Evolutionary conservation across 2,888 invertebrate species (phyloP), one percentile per base, ranked within the genome.

Genomic region (Zaprionus bogoriensis): DNA sequence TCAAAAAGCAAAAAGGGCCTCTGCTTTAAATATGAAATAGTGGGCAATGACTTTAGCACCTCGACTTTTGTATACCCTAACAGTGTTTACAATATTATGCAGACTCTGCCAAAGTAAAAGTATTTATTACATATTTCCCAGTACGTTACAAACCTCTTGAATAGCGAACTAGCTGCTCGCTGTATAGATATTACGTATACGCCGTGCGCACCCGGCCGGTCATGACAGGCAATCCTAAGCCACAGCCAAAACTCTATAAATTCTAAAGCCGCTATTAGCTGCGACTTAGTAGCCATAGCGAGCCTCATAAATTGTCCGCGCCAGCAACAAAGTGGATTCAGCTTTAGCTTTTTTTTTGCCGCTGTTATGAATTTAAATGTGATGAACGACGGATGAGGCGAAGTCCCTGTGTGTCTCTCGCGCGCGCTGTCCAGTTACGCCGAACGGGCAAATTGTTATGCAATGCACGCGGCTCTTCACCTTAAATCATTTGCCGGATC

Each of bases 211-310:
- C 55, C 41, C 36, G 54, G 36, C 55, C 41, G 39, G 54, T 32
- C 61, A 41, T 54, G 67, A 65, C 59, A 74, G 68, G 81, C 77
- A 79, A 67, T 82, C 46, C 60, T 84, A 77, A 79, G 74, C 85
- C 74, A 46, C 65, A 63, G 69, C 67, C 45, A 41, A 86, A 80
- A 77, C 75, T 82, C 81, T 75, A 83, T 86, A 80, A 84, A 86
- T 86, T 87, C 67, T 77, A 87, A 82, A 84, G 84, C 78, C 71
- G 82, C 80, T 77, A 83, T 86, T 86, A 84, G 82, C 77, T 47
- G 52, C 28, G 79, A 72, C 82, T 80, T 84, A 80, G 79, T 77
- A 72, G 72, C 78, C 51, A 51, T 62, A 59, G 65, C 77, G 32
- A 39, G 58, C 38, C 76, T 71, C 79, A 82, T 85, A 79, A 85